Evolutionary conservation across 2,113 vertebrate species (phyloP).

Genomic region (Phalacrocorax brasilianus): DNA sequence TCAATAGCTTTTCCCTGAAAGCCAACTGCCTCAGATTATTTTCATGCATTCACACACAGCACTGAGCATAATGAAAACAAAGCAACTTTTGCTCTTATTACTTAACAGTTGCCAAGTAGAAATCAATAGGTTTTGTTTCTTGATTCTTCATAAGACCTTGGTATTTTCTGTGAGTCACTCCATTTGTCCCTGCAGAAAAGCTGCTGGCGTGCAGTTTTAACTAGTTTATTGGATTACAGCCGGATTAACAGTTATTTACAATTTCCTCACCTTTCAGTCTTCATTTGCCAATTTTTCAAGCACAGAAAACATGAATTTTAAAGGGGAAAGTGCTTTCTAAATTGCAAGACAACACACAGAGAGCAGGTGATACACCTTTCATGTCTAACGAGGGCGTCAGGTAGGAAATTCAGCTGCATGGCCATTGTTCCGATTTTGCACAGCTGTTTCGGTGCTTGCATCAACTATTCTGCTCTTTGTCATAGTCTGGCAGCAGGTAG

Average conservation of each 20-base stretch:
- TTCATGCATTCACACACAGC: neutral
- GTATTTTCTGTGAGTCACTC: neutral
- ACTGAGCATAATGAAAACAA: neutral
- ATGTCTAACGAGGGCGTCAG: neutral
- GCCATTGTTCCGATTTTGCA: neutral
- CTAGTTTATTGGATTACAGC: neutral
- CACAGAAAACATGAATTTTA: neutral
- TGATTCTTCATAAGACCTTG: neutral
- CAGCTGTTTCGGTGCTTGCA: neutral
- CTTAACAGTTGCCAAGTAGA: neutral
- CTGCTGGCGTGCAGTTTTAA: neutral
- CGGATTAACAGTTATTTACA: neutral
- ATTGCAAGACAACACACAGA: neutral
- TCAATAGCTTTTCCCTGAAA: neutral
- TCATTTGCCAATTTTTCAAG: neutral
- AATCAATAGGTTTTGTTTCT: slow-evolving; percentile 8
- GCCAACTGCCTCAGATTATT: neutral
- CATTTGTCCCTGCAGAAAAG: neutral
- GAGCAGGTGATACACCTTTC: neutral
- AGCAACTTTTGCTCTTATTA: slow-evolving; percentile 1
- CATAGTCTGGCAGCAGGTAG: neutral
- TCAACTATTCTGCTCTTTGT: slow-evolving; percentile 8
- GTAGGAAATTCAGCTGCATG: neutral
- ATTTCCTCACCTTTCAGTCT: neutral
- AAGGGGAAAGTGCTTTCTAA: neutral